phyloP scores from a whole-genome alignment of 2,888 invertebrate species.

The Acrocyrtus sp. region DNA sequence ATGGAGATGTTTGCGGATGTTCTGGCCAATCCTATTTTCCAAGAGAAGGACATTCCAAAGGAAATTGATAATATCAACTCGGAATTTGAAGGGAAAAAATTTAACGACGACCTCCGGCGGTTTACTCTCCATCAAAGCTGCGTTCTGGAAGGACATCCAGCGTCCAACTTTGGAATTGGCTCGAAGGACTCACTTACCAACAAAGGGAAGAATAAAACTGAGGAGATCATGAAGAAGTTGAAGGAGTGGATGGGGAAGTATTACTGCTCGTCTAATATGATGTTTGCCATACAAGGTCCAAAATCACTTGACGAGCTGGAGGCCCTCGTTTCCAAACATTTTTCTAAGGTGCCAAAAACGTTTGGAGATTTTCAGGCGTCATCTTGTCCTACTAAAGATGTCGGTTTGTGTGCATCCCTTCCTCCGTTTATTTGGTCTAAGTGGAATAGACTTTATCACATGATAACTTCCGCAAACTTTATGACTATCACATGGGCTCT shows the following conservation, averaged over 20 bases:
- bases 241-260: neutral
- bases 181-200: neutral
- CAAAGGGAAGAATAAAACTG: too few species aligned
- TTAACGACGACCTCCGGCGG: conserved; percentile 4
- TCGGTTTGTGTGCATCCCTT: too few species aligned
- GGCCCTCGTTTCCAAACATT: too few species aligned
- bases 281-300: conserved; percentile 17
- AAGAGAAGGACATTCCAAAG: neutral
- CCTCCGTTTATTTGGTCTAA: too few species aligned
- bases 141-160: neutral
- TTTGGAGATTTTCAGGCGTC: too few species aligned
- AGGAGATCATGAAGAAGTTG: neutral
- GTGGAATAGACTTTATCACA: conserved; percentile 19
- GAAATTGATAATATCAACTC: conserved; percentile 25
- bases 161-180: conserved; percentile 12
- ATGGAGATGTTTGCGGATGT: conserved; percentile 25
- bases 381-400: too few species aligned
- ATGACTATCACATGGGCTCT: conserved; percentile 9
- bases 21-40: conserved; percentile 23
- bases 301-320: conserved; percentile 3
- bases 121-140: conserved; percentile 2
- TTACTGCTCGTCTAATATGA: conserved; percentile 16
- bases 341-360: too few species aligned
- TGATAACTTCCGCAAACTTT: neutral
- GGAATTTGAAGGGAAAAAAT: conserved; percentile 20